Base-by-base conservation (phyloP, 2,888 invertebrate genomes). In the Eudemis profundana region DNA sequence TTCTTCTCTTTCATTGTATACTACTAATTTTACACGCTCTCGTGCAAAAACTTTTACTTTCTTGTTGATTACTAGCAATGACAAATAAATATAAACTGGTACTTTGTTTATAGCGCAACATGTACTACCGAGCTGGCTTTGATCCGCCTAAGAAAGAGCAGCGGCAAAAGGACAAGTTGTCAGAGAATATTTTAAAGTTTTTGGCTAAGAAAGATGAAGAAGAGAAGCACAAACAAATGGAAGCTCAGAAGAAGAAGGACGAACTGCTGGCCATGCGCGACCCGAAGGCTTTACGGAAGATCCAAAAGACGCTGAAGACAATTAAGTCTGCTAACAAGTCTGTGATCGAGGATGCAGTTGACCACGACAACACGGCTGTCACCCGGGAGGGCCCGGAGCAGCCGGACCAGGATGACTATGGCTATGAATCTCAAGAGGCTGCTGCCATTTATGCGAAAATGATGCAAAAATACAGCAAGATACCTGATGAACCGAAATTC, bases 301-400 rank as follows among this genome's bases (percentile, higher is more conserved):
- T 96, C 62, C 95, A 94, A 64, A 95, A 96, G 78, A 95, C 96
- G 93, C 88, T 97, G 42, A 97, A 97, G 88, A 95, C 97, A 0
- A 97, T 97, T 7, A 98, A 97, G 86, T 96, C 97, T 4, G 97
- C 97, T 0, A 97, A 97, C 82, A 97, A 97, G 80, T 95, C 97
- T 2, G 97, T 96, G 1, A 87, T 97, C 69, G 95, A 94, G 46
- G 97, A 97, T 93, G 97, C 97, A 0, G 90, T 95, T 21, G 96
- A 97, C 77, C 93, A 93, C 72, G 94, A 95, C 29, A 95, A 96
- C 73, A 96, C 96, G 12, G 95, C 96, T 3, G 94, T 96, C 3
- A 96, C 96, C 0, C 85, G 95, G 36, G 93, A 94, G 53, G 96
- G 96, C 0, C 95, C 95, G 0, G 94, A 95, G 1, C 97, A 97